Percentiles rank a stretch among this genome's conserved stretches.
phyloP scores from a whole-genome alignment of 2,113 vertebrate species.

The Neolamprologus ventralis region DNA sequence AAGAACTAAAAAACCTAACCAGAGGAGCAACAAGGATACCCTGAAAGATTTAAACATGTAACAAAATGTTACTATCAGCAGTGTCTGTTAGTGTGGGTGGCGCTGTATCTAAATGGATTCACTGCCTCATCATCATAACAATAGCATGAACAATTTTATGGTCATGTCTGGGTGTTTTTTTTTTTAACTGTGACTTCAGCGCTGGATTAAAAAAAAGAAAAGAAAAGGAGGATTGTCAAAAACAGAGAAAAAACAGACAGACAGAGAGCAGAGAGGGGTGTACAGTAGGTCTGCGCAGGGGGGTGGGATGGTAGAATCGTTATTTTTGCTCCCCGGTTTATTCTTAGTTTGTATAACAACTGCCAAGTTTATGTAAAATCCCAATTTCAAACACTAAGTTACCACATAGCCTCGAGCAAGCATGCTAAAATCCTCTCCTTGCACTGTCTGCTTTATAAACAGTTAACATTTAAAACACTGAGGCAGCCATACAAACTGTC shows the following conservation, averaged over 20 bases:
- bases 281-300: background rate
- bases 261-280: background rate
- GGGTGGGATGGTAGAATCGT: background rate
- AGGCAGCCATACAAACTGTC: conserved; percentile 31
- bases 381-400: conserved; percentile 35
- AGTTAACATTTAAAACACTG: conserved; percentile 38
- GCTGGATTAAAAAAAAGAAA: background rate
- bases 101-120: conserved; percentile 39
- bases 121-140: conserved; percentile 45
- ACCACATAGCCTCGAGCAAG: conserved; percentile 32
- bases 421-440: conserved; percentile 11
- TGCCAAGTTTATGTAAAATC: conserved; percentile 41
- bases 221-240: background rate
- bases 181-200: background rate
- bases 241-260: conserved; percentile 12
- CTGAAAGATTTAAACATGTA: background rate
- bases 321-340: conserved; percentile 32
- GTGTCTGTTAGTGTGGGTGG: background rate
- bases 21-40: background rate
- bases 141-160: conserved; percentile 24
- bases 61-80: conserved; percentile 14
- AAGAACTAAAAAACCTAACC: background rate
- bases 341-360: conserved; percentile 39
- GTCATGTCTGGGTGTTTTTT: background rate
- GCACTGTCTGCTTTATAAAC: conserved; percentile 33